Percentiles rank a stretch among this genome's conserved stretches.
These are phyloP conservation scores for Slavum lentiscoides DNA, from an alignment of 2,888 invertebrate genomes.

Conservation along the genomic window DNA sequence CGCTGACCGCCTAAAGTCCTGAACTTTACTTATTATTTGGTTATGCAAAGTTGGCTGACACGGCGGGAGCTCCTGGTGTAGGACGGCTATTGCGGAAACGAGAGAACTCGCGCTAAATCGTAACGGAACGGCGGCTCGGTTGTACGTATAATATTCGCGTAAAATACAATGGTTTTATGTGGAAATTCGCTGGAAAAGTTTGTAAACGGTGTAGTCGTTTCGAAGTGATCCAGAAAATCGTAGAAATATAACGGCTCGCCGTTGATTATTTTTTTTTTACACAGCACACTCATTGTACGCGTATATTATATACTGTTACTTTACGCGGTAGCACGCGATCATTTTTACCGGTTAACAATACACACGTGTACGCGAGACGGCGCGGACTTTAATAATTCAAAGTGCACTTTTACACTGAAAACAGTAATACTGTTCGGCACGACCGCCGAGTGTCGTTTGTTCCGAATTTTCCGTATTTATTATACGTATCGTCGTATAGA, in stretches of 20 bases:
- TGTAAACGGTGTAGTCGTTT: slow-evolving; percentile 16
- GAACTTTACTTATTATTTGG: slow-evolving; percentile 24
- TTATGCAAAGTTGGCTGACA: slow-evolving; percentile 43
- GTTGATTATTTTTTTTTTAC: not conserved
- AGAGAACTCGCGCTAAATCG: slow-evolving; percentile 19
- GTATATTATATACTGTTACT: too few species aligned
- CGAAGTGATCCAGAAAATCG: slow-evolving; percentile 19
- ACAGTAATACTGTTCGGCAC: not conserved
- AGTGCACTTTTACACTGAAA: not conserved
- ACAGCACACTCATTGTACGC: too few species aligned
- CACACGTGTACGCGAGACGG: too few species aligned
- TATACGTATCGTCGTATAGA: not conserved
- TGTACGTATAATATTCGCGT: not conserved
- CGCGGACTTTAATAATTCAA: not conserved
- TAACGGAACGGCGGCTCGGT: slow-evolving; percentile 18
- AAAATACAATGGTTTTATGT: not conserved
- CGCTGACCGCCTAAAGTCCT: slow-evolving; percentile 19
- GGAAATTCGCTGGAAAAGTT: slow-evolving; percentile 35
- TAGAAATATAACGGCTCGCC: not conserved
- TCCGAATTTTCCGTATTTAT: not conserved
- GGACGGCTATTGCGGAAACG: slow-evolving; percentile 28
- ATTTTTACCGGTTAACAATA: too few species aligned
- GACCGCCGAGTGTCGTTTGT: too few species aligned
- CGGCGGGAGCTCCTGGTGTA: slow-evolving; percentile 14
- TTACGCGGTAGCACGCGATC: too few species aligned